Base-by-base conservation (phyloP, 1,140 invertebrate species). In the Temnothorax nylanderi region DNA sequence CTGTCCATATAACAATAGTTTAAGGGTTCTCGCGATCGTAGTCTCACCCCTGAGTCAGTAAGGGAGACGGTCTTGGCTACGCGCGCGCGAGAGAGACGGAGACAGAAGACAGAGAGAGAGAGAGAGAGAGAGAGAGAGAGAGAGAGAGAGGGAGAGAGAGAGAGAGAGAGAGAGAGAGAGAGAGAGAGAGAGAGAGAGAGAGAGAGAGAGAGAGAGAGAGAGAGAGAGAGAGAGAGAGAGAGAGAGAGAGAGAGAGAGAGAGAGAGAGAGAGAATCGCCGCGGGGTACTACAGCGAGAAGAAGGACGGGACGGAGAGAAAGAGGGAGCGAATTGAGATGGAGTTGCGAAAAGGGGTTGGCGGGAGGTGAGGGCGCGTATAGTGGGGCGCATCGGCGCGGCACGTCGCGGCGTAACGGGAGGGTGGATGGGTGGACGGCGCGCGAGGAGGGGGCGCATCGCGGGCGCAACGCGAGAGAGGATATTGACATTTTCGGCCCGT, bases 401-500 rank as follows among this genome's bases (percentile, higher is more conserved):
- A 44, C 65, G 41, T 67, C 41, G 41, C 34, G 62, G 47, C 49
- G 32, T 13, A 49, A 32, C 54, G 41, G 51, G 41, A 26, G 26
- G 77, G 67, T 62, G 54, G 18, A 5, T 21, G 81, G 86, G 76
- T 67, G 60, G 8, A 0, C 3, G 37, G 37, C 0, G 37, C 4
- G 41, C 11, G 74, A 77, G 58, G 78, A 74, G 88, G 76, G 91
- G 88, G 89, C 90, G 91, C 91, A 91, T 92, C 91, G 89, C 89
- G 89, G 88, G 90, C 92, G 88, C 90, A 92, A 82, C 92, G 77
- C 92, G 74, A 92, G 87, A 92, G 88, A 93, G 94, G 92, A 94
- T 94, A 94, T 94, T 93, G 94, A 95, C 94, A 94, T 95, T 94
- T 95, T 93, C 91, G 94, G 92, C 89, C 93, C 93, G 93, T 92